Evolutionary conservation across 2,888 invertebrate species (phyloP).

Genomic region (Ptilodon capucinus): DNA sequence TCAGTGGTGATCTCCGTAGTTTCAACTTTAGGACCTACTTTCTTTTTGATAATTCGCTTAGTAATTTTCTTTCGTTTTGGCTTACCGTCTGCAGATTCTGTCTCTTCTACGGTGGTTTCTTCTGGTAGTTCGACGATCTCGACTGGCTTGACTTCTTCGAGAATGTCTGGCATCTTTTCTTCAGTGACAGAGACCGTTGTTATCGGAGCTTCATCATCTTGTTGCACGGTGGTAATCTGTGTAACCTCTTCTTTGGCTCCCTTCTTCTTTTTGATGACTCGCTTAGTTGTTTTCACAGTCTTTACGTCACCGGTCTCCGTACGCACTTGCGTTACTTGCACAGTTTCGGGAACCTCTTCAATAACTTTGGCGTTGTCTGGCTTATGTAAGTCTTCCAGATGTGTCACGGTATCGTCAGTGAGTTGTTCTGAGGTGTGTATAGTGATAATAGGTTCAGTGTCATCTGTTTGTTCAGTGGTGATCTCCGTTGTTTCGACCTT

Average conservation of each 20-base stretch:
- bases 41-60: slow-evolving; percentile 35
- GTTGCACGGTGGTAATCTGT: slow-evolving; percentile 36
- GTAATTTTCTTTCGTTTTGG: slow-evolving; percentile 12
- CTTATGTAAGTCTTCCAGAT: slow-evolving; percentile 3
- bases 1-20: slow-evolving; percentile 21
- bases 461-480: slow-evolving; percentile 44
- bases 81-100: slow-evolving; percentile 4
- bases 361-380: background rate
- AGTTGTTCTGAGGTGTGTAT: slow-evolving; percentile 17
- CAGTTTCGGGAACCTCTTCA: slow-evolving; percentile 24
- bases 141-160: background rate
- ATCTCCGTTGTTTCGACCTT: slow-evolving; percentile 55
- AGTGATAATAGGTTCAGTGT: slow-evolving; percentile 11
- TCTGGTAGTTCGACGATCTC: slow-evolving; percentile 8
- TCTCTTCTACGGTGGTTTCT: slow-evolving; percentile 5
- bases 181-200: slow-evolving; percentile 22
- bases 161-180: background rate
- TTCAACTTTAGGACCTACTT: slow-evolving; percentile 29
- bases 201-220: slow-evolving; percentile 41
- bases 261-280: slow-evolving; percentile 32
- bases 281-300: slow-evolving; percentile 26
- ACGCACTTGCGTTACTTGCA: slow-evolving; percentile 28
- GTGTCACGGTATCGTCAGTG: slow-evolving; percentile 9
- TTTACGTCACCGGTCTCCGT: slow-evolving; percentile 37
- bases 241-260: slow-evolving; percentile 33